Conservation (phyloP, 2,113 vertebrate genomes). For the Tyto alba region DNA sequence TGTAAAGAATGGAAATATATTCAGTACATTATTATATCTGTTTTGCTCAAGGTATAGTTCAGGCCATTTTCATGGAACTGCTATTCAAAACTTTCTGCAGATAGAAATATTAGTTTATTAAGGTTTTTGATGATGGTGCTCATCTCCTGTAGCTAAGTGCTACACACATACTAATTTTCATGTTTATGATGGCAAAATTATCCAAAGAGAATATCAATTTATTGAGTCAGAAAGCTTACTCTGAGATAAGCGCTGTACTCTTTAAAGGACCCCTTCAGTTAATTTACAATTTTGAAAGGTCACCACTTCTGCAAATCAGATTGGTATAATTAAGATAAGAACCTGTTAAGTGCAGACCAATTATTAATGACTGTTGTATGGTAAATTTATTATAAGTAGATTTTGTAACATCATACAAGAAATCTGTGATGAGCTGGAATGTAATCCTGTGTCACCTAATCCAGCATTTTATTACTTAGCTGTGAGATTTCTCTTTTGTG, state of each 20-base stretch:
- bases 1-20: neutral
- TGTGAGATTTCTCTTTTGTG: neutral
- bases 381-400: neutral
- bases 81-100: neutral
- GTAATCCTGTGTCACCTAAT: neutral
- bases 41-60: neutral
- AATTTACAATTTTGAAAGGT: neutral
- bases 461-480: neutral
- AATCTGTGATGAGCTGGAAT: neutral
- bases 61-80: neutral
- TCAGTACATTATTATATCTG: neutral
- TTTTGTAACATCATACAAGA: neutral
- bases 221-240: neutral
- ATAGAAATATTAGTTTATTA: neutral
- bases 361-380: neutral
- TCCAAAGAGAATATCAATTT: neutral
- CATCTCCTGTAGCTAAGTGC: neutral
- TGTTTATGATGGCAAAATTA: neutral
- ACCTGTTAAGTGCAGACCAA: neutral
- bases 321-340: neutral
- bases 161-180: neutral
- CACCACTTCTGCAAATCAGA: neutral
- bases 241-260: neutral
- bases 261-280: neutral
- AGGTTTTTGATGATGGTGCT: neutral